These are phyloP conservation scores for Peromyscus polionotus DNA, from an alignment of 2,113 vertebrate genomes.

Conservation along the genomic window DNA sequence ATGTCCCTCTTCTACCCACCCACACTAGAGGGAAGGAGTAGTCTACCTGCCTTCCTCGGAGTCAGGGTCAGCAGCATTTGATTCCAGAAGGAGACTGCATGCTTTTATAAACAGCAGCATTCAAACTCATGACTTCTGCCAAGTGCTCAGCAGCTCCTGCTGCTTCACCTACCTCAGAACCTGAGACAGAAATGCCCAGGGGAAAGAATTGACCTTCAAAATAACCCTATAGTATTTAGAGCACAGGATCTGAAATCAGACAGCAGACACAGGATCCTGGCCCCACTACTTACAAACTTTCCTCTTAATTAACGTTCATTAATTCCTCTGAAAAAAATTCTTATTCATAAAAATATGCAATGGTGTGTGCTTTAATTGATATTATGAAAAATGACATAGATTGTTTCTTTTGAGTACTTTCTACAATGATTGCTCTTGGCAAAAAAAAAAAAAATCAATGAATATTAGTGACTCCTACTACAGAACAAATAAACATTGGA, in stretches of 20 bases:
- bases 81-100: not conserved
- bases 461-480: not conserved
- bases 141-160: not conserved
- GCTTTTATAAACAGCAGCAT: not conserved
- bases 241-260: not conserved
- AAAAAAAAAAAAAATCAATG: not conserved
- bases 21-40: not conserved
- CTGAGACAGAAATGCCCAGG: not conserved
- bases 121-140: not conserved
- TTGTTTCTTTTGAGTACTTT: not conserved
- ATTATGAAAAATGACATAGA: not conserved
- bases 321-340: not conserved
- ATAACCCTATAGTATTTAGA: not conserved
- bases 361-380: not conserved
- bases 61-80: not conserved
- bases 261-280: not conserved
- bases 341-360: not conserved
- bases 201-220: not conserved
- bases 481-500: not conserved
- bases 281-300: not conserved
- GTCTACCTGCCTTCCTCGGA: not conserved
- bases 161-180: not conserved
- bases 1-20: not conserved
- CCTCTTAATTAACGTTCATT: not conserved
- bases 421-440: not conserved